Conservation (phyloP, 2,888 invertebrate genomes). For the Oscheius sp. region DNA sequence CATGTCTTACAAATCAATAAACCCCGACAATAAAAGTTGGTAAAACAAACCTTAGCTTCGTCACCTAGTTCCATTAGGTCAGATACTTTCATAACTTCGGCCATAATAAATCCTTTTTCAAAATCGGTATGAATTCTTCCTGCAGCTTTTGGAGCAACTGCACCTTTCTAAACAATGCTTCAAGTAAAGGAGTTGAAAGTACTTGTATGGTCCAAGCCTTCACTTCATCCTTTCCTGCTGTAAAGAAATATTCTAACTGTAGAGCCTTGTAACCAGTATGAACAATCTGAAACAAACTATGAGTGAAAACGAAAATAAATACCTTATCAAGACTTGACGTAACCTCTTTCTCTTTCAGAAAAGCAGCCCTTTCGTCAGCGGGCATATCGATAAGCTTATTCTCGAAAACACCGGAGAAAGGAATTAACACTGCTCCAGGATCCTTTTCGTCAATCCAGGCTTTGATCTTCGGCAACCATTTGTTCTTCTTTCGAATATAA, state of each 20-base stretch:
- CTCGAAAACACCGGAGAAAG: slow-evolving; percentile 93
- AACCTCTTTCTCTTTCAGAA: slow-evolving; percentile 78
- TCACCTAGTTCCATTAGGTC: slow-evolving; percentile 96
- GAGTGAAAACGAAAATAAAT: not conserved
- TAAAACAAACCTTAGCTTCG: slow-evolving; percentile 84
- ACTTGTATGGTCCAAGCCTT: slow-evolving; percentile 99
- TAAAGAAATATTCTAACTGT: slow-evolving; percentile 94
- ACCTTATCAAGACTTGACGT: slow-evolving; percentile 51
- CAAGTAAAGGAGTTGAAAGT: slow-evolving; percentile 45
- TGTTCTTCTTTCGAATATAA: slow-evolving; percentile 84
- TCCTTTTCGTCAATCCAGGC: slow-evolving; percentile 98
- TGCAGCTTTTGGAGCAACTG: slow-evolving; percentile 97
- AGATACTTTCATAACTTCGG: slow-evolving; percentile 88
- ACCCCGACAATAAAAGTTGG: not conserved
- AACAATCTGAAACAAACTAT: slow-evolving; percentile 79
- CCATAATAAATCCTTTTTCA: slow-evolving; percentile 93
- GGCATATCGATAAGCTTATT: slow-evolving; percentile 86
- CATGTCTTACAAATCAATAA: not conserved
- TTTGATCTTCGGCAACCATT: slow-evolving; percentile 87
- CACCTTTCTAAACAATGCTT: slow-evolving; percentile 80
- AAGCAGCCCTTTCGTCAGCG: slow-evolving; percentile 80
- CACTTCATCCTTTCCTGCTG: slow-evolving; percentile 95
- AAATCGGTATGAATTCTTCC: slow-evolving; percentile 99
- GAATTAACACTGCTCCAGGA: slow-evolving; percentile 86
- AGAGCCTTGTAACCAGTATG: slow-evolving; percentile 94